Base-by-base conservation (phyloP, 2,113 vertebrate species). In the Raja brachyura region DNA sequence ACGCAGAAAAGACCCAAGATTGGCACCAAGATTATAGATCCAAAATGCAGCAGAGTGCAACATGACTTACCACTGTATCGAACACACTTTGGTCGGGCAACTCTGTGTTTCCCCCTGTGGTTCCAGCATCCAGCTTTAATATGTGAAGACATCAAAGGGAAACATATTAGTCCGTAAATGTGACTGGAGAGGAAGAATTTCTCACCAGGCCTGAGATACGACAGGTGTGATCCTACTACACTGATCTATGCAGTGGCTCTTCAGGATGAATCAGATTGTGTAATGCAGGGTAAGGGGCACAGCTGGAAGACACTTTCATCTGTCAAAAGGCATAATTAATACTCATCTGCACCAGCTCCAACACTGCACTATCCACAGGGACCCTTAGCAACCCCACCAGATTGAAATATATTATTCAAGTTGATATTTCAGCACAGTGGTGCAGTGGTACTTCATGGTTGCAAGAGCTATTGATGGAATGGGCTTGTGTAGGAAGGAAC, bases 21-120 rank as follows among this genome's bases (percentile, higher is more conserved):
- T n/a, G 1, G 70, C n/a, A 10, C 4, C 48, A 33, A 48, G 66
- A 92, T 92, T 70, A 73, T 70, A 33, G 88, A 73, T 70, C 70
- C 11, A 92, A 66, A 92, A 48, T 48, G n/a, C 31, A 22, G 13
- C 88, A 70, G 66, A 70, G 39, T 33, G 31, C 39, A 70, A 73
- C 4, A n/a, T 92, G 88, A 92, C 98, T 98, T 95, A 99, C 98
- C 97, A 97, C 95, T 77, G 95, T 94, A 94, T 97, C 95, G 93
- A 96, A 93, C 93, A 96, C 93, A 93, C 94, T 95, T 93, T 97
- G 96, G 77, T 95, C 95, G 93, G 96, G 94, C 88, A 92, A 9
- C 88, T 98, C 97, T 9, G 96, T 94, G 85, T 96, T 95, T 94
- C 98, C 97, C 68, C 96, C 94, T 90, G 97, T 95, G 5, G 95